Percentiles rank a stretch among this genome's conserved stretches.
Evolutionary conservation across 2,888 invertebrate species (phyloP).

Genomic region (Hylaea fasciaria): DNA sequence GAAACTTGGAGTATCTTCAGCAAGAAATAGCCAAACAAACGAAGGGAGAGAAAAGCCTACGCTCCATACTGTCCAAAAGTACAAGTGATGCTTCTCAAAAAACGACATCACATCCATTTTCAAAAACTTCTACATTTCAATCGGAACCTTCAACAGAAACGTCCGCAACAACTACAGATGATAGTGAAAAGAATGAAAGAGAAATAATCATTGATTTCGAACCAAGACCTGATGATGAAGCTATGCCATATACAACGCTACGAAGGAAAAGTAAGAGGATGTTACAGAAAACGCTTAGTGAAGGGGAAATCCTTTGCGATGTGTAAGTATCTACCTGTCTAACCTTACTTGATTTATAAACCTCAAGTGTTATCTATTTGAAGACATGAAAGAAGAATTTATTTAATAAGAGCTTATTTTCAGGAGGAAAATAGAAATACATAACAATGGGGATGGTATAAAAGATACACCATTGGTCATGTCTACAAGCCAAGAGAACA

Average conservation of each 20-base stretch:
- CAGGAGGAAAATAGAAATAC: slow-evolving; percentile 79
- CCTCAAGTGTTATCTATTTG: background rate
- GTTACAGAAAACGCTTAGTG: slow-evolving; percentile 91
- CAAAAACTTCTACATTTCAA: slow-evolving; percentile 81
- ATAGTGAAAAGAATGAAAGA: slow-evolving; percentile 87
- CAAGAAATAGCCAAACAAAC: slow-evolving; percentile 82
- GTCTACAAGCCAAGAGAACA: slow-evolving; percentile 87
- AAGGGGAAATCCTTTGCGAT: slow-evolving; percentile 90
- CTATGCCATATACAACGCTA: slow-evolving; percentile 86
- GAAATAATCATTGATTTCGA: slow-evolving; percentile 96
- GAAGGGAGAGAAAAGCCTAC: slow-evolving; percentile 69
- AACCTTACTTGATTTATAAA: background rate
- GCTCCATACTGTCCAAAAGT: slow-evolving; percentile 77
- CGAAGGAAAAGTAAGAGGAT: slow-evolving; percentile 79
- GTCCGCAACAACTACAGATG: slow-evolving; percentile 80
- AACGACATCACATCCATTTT: slow-evolving; percentile 72
- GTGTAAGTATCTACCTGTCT: slow-evolving; percentile 56
- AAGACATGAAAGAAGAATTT: background rate
- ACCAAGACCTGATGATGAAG: slow-evolving; percentile 88
- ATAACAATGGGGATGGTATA: slow-evolving; percentile 70
- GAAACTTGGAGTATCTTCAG: slow-evolving; percentile 80
- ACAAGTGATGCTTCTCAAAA: slow-evolving; percentile 78
- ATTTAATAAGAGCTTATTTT: slow-evolving; percentile 31
- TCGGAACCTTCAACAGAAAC: slow-evolving; percentile 83
- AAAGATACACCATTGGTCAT: slow-evolving; percentile 81